phyloP scores from a whole-genome alignment of 1,140 invertebrate genomes.

The Aphaenogaster rudis region DNA sequence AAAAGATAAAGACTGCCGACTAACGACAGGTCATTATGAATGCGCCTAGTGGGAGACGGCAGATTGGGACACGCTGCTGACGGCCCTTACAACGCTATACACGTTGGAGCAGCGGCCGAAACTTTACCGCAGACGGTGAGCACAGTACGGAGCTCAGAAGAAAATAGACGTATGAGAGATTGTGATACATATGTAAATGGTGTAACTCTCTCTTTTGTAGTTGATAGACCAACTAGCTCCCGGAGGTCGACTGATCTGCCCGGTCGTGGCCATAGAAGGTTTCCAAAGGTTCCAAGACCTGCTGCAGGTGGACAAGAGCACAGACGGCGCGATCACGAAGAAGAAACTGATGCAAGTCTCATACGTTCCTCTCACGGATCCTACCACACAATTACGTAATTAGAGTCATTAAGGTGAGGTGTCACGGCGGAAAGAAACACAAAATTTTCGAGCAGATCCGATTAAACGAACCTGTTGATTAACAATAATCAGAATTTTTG shows the following conservation, averaged over 20 bases:
- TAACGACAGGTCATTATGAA: slow-evolving; percentile 88
- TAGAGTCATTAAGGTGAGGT: slow-evolving; percentile 52
- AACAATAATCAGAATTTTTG: slow-evolving; percentile 36
- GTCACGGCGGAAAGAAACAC: neutral
- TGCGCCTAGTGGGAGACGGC: slow-evolving; percentile 90
- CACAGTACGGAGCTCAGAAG: neutral
- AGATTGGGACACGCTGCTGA: slow-evolving; percentile 88
- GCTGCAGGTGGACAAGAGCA: slow-evolving; percentile 83
- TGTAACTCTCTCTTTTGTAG: slow-evolving; percentile 74
- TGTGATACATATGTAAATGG: neutral
- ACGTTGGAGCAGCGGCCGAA: slow-evolving; percentile 88
- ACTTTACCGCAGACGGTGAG: slow-evolving; percentile 88
- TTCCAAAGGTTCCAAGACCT: slow-evolving; percentile 81
- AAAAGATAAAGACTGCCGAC: slow-evolving; percentile 77
- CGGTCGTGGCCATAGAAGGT: slow-evolving; percentile 87
- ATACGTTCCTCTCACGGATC: slow-evolving; percentile 84
- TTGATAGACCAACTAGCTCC: slow-evolving; percentile 89
- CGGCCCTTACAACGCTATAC: slow-evolving; percentile 91
- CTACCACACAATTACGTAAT: slow-evolving; percentile 79
- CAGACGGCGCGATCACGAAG: slow-evolving; percentile 78
- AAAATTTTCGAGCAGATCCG: neutral
- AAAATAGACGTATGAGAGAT: neutral
- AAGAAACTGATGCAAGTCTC: slow-evolving; percentile 84
- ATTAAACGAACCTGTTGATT: neutral
- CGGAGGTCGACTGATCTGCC: slow-evolving; percentile 90